Percentiles rank a stretch among this genome's conserved stretches.
phyloP scores from a whole-genome alignment of 1,140 invertebrate genomes.

The Zaprionus ornatus region DNA sequence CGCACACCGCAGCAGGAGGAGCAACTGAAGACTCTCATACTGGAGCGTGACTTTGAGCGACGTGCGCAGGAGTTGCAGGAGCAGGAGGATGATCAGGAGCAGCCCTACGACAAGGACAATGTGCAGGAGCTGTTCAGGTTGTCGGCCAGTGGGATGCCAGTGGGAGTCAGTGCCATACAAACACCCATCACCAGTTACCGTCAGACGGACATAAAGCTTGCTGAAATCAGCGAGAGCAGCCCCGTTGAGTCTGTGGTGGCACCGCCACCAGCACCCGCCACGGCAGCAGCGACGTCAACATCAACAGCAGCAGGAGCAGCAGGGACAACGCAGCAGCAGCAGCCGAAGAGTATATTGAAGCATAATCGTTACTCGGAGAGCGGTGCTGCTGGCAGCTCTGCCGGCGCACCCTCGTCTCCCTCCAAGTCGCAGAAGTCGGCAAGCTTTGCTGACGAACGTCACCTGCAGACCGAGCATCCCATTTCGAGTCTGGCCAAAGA shows the following conservation, averaged over 20 bases:
- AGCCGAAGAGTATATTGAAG: conserved; percentile 83
- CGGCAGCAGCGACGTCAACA: conserved; percentile 13
- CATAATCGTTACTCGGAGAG: conserved; percentile 79
- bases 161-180: conserved; percentile 75
- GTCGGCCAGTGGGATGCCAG: conserved; percentile 45
- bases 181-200: conserved; percentile 75
- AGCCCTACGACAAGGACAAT: conserved; percentile 83
- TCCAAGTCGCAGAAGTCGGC: conserved; percentile 83
- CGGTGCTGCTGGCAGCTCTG: conserved; percentile 34
- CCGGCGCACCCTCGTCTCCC: conserved; percentile 75
- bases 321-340: conserved; percentile 61
- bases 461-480: conserved; percentile 79
- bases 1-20: conserved; percentile 93
- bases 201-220: conserved; percentile 78
- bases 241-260: conserved; percentile 26
- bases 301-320: conserved; percentile 17
- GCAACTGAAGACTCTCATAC: conserved; percentile 91
- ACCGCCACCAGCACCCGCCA: conserved; percentile 14
- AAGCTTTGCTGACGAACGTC: conserved; percentile 80
- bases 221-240: conserved; percentile 65
- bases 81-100: conserved; percentile 92
- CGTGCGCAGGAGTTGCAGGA: conserved; percentile 91
- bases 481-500: conserved; percentile 77
- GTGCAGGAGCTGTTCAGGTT: conserved; percentile 78
- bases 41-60: conserved; percentile 95